Conservation (phyloP, 2,888 invertebrate species). For the Amitus sp. region DNA sequence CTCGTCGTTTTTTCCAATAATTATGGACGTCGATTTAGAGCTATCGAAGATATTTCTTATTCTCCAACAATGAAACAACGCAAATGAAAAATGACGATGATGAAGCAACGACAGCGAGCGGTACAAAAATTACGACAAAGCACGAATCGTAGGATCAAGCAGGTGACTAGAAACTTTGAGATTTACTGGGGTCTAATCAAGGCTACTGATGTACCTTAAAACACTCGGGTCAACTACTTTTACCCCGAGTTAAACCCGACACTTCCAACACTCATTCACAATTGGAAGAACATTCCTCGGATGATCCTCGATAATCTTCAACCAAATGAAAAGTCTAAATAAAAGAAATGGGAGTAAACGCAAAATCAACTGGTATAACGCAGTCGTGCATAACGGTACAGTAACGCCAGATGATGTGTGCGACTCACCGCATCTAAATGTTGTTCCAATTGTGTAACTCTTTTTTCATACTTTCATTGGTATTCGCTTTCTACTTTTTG, state of each 20-base stretch:
- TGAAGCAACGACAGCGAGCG: no score
- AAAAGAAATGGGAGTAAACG: conserved; percentile 32
- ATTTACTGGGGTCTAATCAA: neutral
- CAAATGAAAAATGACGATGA: no score
- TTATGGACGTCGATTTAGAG: no score
- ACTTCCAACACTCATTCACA: conserved; percentile 56
- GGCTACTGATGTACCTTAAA: no score
- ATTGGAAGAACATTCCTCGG: conserved; percentile 65
- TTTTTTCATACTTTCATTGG: conserved; percentile 60
- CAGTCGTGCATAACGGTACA: conserved; percentile 62
- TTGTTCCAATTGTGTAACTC: conserved; percentile 66
- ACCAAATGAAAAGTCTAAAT: conserved; percentile 13
- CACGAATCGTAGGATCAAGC: neutral
- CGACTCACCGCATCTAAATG: conserved; percentile 67
- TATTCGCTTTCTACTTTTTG: conserved; percentile 66
- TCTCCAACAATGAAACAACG: no score
- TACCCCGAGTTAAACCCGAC: neutral
- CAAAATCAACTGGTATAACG: conserved; percentile 51
- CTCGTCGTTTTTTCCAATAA: no score
- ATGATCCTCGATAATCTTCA: conserved; percentile 47
- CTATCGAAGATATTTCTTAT: no score
- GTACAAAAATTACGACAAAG: neutral
- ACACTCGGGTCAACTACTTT: no score
- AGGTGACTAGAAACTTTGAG: neutral
- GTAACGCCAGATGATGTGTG: conserved; percentile 54